Conservation (phyloP, 2,888 invertebrate species). For the Chymomyza caudatula region DNA sequence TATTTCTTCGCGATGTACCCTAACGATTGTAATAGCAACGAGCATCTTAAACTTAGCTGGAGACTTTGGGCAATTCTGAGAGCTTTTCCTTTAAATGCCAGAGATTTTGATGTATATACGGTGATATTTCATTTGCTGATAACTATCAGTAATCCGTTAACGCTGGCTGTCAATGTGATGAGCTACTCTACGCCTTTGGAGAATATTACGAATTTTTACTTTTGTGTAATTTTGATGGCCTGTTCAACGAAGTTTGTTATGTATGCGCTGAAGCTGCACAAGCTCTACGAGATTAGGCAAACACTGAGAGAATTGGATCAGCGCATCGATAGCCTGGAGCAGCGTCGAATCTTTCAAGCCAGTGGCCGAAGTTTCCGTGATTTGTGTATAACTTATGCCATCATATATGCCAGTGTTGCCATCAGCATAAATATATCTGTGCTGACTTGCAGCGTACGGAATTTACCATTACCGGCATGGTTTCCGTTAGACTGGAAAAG, state of each 20-base stretch:
- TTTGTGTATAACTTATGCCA: not conserved
- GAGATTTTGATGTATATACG: constrained; percentile 3
- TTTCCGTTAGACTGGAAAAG: constrained; percentile 46
- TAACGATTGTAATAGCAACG: not conserved
- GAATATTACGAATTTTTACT: constrained; percentile 41
- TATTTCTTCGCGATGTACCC: constrained; percentile 10
- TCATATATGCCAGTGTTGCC: not conserved
- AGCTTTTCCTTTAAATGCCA: constrained; percentile 22
- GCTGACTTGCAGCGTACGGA: constrained; percentile 5
- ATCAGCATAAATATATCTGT: not conserved
- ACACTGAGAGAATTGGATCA: constrained; percentile 26
- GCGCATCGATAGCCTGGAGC: constrained; percentile 8
- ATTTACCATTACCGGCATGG: constrained; percentile 45
- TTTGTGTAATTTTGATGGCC: constrained; percentile 34
- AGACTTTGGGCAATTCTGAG: constrained; percentile 36
- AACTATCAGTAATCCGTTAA: constrained; percentile 2
- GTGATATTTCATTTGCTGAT: constrained; percentile 9
- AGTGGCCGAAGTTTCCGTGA: not conserved
- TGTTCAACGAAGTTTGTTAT: constrained; percentile 28
- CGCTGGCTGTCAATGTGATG: constrained; percentile 8
- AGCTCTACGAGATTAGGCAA: constrained; percentile 23
- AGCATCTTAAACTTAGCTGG: constrained; percentile 31
- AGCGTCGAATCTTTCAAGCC: not conserved
- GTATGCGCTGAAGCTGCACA: constrained; percentile 23
- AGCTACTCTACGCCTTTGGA: constrained; percentile 36